Evolutionary conservation across 2,888 invertebrate genomes (phyloP).

Genomic region (Chloroclysta siterata): DNA sequence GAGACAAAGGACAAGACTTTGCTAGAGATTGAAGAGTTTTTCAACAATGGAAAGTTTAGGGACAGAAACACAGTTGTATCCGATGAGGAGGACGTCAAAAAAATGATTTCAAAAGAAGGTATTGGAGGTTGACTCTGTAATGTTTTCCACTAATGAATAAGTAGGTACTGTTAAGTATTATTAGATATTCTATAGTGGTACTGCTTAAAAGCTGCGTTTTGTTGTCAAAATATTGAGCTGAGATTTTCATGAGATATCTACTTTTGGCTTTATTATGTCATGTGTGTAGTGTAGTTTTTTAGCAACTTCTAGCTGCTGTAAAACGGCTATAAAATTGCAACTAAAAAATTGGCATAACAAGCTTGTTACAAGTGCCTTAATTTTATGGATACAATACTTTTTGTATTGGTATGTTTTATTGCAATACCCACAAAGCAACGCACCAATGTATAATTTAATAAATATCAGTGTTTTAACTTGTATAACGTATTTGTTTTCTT

Average conservation of each 20-base stretch:
- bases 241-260: not conserved
- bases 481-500: no score
- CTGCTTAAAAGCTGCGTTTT: no score
- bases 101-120: not conserved
- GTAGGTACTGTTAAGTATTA: not conserved
- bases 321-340: not conserved
- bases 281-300: not conserved
- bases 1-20: constrained; percentile 1
- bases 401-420: no score
- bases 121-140: not conserved
- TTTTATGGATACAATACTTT: no score
- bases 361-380: no score
- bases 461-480: no score
- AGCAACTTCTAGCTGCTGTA: no score
- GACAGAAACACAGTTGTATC: not conserved
- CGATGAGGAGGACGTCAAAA: not conserved
- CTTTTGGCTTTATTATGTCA: not conserved
- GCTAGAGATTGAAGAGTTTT: constrained; percentile 1
- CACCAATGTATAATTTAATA: no score
- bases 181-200: not conserved
- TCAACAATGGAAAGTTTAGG: not conserved
- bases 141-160: no score
- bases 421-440: no score
- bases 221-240: not conserved
- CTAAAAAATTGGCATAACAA: not conserved